Evolutionary conservation across 2,888 invertebrate genomes (phyloP).

Genomic region (Synanthedon myopaeformis): DNA sequence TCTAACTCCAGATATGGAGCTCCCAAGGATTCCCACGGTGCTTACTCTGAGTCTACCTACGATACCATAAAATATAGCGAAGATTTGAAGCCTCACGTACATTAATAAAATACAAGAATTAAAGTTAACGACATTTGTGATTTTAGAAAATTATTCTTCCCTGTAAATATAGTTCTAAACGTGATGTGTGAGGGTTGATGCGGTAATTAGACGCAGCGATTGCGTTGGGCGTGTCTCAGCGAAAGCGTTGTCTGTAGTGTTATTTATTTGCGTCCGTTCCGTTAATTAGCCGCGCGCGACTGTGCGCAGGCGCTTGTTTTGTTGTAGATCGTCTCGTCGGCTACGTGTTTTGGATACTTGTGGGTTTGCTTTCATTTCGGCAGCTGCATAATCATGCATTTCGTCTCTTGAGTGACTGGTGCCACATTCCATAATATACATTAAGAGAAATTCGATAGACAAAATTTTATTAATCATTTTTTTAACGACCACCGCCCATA

Average conservation of each 20-base stretch:
- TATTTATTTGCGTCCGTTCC: conserved; percentile 43
- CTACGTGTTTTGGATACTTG: conserved; percentile 24
- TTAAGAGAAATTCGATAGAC: too few species aligned
- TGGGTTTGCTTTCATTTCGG: conserved; percentile 41
- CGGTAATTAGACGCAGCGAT: conserved; percentile 14
- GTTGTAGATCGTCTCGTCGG: conserved; percentile 14
- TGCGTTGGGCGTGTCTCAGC: conserved; percentile 16
- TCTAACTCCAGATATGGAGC: conserved; percentile 35
- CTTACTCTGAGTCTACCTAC: conserved; percentile 53
- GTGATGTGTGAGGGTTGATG: conserved; percentile 14
- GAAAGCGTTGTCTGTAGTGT: conserved; percentile 25
- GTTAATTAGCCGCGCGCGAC: conserved; percentile 33
- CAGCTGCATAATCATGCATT: conserved; percentile 28
- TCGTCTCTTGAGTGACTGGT: not conserved
- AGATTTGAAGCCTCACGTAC: conserved; percentile 48
- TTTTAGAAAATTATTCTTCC: conserved; percentile 11
- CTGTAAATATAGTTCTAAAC: conserved; percentile 36
- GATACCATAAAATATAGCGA: conserved; percentile 66
- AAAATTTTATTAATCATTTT: not conserved
- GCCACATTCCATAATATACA: too few species aligned
- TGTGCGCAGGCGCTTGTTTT: conserved; percentile 25
- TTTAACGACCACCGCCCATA: not conserved
- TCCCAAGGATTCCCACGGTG: conserved; percentile 45
- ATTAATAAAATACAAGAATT: not conserved
- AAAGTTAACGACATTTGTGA: not conserved